Base-by-base conservation (phyloP, 2,797 vertebrate genomes). In the Carduelis carduelis region DNA sequence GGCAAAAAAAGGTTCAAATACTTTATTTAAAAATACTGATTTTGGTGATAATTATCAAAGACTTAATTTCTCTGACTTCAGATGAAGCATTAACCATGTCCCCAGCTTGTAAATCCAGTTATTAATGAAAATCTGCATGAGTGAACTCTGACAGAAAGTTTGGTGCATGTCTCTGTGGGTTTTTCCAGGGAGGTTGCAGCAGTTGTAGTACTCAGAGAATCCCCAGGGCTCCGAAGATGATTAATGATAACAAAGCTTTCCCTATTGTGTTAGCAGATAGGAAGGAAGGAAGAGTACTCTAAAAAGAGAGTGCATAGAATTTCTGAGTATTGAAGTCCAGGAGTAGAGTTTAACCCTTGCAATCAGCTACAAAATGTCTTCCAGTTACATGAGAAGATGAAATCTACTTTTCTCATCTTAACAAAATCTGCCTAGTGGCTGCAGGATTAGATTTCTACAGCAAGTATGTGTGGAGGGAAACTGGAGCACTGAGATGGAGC, bases 281-380 rank as follows among this genome's bases (percentile, higher is more conserved):
- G 97, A 95, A 98, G 97, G 97, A 97, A 98, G 96, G 97, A 97
- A 98, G 96, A 96, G 61, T 89, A 69, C 93, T 97, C 90, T 93
- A 87, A 93, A 97, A 93, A 92, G 95, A 95, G 94, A 97, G 93
- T 74, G 82, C 91, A 83, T 91, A 91, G 85, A 92, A 94, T 94
- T 84, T 88, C 81, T 83, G 65, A 84, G 87, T 78, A 49, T 39
- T 93, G 93, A 90, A 88, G 86, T 78, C 81, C 57, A 86, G 65
- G 59, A 95, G 70, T 37, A 14, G 81, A 74, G 64, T 86, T 96
- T 95, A 96, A 91, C 89, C 88, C 89, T 90, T 93, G 50, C 71
- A 76, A 93, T 64, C 0, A 0, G 30, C 77, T 60, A 7, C 26
- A 47, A 5, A 74, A 63, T 37, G 19, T 63, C 56, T 75, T 35